A percentile compares a stretch with the other conserved stretches of the same genome.
These are phyloP conservation scores for Trichonephila clavata DNA, from an alignment of 1,140 invertebrate genomes.

Conservation along the genomic window DNA sequence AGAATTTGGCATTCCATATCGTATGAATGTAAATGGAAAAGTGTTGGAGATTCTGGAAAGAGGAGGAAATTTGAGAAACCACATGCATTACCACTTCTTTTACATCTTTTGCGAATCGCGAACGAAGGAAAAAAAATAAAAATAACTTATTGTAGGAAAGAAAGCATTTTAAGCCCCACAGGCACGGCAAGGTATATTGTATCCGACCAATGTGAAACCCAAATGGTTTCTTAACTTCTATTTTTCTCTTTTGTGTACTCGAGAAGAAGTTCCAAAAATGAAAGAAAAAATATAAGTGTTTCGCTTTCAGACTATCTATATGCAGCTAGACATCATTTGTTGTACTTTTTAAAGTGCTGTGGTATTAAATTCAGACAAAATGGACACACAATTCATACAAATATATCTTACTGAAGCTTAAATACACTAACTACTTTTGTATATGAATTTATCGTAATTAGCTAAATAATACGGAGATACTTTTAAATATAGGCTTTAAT, in stretches of 20 bases:
- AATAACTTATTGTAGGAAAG: background rate
- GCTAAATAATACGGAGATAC: no score
- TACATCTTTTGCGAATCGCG: background rate
- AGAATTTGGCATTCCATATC: background rate
- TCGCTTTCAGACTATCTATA: background rate
- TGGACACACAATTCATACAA: no score
- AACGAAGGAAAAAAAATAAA: background rate
- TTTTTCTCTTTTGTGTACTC: background rate
- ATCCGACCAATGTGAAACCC: background rate
- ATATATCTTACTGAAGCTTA: no score
- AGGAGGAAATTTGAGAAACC: background rate
- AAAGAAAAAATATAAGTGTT: background rate
- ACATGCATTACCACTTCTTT: slow-evolving; percentile 6
- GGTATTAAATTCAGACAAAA: no score
- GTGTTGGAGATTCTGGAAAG: background rate
- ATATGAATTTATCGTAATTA: no score
- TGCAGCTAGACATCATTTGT: no score
- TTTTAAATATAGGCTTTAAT: no score
- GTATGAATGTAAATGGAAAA: background rate
- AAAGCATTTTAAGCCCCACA: background rate
- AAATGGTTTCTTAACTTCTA: slow-evolving; percentile 16
- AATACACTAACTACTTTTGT: no score
- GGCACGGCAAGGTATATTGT: background rate
- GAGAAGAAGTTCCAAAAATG: background rate
- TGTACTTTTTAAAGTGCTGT: no score